These are phyloP conservation scores for Penaeus japonicus DNA, from an alignment of 1,140 invertebrate genomes.

Conservation along the genomic window DNA sequence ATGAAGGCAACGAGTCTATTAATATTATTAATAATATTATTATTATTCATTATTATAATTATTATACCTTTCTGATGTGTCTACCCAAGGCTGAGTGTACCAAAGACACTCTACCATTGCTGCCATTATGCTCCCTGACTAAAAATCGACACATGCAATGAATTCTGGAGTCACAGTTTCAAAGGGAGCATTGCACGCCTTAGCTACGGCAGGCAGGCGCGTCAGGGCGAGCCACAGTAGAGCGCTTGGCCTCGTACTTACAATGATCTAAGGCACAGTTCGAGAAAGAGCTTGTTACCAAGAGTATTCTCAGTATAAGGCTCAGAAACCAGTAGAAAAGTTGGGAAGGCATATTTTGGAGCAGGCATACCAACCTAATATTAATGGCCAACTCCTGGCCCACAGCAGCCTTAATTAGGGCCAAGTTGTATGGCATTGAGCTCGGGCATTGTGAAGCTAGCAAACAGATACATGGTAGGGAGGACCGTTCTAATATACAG, in stretches of 20 bases:
- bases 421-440: slow-evolving; percentile 20
- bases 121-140: not conserved
- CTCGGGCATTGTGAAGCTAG: slow-evolving; percentile 34
- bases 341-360: slow-evolving; percentile 41
- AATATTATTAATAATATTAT: slow-evolving; percentile 24
- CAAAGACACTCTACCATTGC: slow-evolving; percentile 29
- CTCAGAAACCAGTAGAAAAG: slow-evolving; percentile 43
- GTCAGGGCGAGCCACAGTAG: slow-evolving; percentile 19
- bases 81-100: slow-evolving; percentile 33
- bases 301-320: slow-evolving; percentile 38
- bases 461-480: slow-evolving; percentile 34
- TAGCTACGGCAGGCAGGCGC: no score
- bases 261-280: slow-evolving; percentile 43
- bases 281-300: slow-evolving; percentile 39
- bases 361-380: slow-evolving; percentile 40
- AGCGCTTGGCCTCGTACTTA: slow-evolving; percentile 31
- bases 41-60: slow-evolving; percentile 19
- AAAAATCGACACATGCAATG: not conserved
- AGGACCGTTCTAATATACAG: slow-evolving; percentile 2
- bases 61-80: slow-evolving; percentile 42
- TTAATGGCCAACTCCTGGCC: slow-evolving; percentile 34
- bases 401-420: not conserved
- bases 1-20: slow-evolving; percentile 37
- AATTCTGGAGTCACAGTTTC: not conserved
- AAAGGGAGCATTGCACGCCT: no score